Conservation (phyloP, 2,113 vertebrate genomes). For the Marcusenius ussheri region DNA sequence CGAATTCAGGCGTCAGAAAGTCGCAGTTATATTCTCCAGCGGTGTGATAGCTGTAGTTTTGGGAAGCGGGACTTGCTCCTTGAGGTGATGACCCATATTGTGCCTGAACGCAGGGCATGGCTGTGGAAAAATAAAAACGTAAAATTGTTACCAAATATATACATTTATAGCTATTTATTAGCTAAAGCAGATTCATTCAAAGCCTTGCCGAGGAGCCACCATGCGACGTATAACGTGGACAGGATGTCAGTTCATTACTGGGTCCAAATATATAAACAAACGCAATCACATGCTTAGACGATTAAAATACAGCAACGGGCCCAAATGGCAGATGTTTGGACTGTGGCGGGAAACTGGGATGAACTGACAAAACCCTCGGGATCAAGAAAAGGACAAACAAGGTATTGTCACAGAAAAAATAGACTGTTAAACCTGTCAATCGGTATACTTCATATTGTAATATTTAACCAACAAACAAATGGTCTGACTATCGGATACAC, state of each 20-base stretch:
- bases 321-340: not conserved
- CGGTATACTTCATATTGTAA: not conserved
- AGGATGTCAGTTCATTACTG: not conserved
- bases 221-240: not conserved
- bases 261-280: not conserved
- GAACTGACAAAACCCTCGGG: not conserved
- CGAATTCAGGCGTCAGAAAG: constrained; percentile 94
- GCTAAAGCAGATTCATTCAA: not conserved
- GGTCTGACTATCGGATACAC: not conserved
- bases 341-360: not conserved
- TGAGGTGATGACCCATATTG: constrained; percentile 93
- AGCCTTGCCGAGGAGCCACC: not conserved
- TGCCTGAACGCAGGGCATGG: constrained; percentile 97
- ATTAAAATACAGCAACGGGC: not conserved
- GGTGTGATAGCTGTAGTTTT: constrained; percentile 80
- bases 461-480: not conserved
- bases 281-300: not conserved
- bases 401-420: not conserved
- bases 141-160: not conserved
- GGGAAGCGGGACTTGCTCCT: constrained; percentile 91
- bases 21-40: constrained; percentile 87
- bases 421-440: not conserved
- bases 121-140: constrained; percentile 51
- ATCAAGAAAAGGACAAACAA: not conserved
- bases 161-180: not conserved